These are phyloP conservation scores for Drosophila testacea DNA, from an alignment of 2,888 invertebrate species.

Conservation along the genomic window DNA sequence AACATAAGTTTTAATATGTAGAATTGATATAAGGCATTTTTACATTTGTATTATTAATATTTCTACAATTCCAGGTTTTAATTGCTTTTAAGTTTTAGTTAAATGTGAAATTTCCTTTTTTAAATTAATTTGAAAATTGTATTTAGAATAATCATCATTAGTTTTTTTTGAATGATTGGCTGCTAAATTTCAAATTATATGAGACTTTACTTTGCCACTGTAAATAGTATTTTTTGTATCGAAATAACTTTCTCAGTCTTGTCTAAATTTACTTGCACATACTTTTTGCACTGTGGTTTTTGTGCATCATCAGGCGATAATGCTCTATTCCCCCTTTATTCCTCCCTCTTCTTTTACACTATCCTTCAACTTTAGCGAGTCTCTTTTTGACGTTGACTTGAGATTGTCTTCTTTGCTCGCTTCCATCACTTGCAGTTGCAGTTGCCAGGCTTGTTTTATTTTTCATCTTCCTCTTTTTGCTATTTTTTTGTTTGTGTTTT, in stretches of 20 bases:
- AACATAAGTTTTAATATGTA: too few relatives aligned
- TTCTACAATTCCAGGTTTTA: too few relatives aligned
- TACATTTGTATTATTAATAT: too few relatives aligned
- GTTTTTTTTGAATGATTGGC: too few relatives aligned
- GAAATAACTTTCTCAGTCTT: constrained; percentile 5
- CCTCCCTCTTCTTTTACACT: neutral
- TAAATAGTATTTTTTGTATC: too few relatives aligned
- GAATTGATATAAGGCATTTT: too few relatives aligned
- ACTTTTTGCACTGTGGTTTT: constrained; percentile 17
- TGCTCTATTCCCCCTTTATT: neutral
- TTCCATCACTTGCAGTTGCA: constrained; percentile 43
- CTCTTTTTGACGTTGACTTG: constrained; percentile 25
- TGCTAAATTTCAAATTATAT: too few relatives aligned
- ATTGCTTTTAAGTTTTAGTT: too few relatives aligned
- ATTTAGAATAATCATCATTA: too few relatives aligned
- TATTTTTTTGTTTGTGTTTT: constrained; percentile 16
- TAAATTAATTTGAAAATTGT: too few relatives aligned
- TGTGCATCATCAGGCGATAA: neutral
- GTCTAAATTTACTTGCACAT: constrained; percentile 2
- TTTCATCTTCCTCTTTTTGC: constrained; percentile 3
- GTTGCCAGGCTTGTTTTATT: constrained; percentile 22
- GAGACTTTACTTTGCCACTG: too few relatives aligned
- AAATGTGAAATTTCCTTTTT: too few relatives aligned
- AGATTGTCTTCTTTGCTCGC: constrained; percentile 31
- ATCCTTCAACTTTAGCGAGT: constrained; percentile 4